phyloP scores from a whole-genome alignment of 2,113 vertebrate species.

The Polypterus bichir region DNA sequence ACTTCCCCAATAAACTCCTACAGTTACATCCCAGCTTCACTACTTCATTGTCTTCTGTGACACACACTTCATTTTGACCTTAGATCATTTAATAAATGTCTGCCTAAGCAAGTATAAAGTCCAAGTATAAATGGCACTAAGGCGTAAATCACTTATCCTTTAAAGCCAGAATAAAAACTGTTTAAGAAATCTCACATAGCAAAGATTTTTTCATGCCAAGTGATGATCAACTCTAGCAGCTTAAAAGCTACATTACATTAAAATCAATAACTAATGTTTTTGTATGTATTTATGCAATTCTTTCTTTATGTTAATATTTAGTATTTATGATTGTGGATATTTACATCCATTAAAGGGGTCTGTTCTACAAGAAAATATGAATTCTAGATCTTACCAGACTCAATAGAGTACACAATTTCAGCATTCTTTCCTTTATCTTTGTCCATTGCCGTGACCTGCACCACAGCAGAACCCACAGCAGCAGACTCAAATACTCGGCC shows the following conservation, averaged over 20 bases:
- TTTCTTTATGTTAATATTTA: background rate
- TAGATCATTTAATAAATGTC: no score
- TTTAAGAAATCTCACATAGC: background rate
- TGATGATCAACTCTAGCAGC: no score
- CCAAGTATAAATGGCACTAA: no score
- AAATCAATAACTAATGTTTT: no score
- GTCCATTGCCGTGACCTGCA: slow-evolving; percentile 84
- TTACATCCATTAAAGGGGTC: background rate
- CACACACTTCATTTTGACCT: slow-evolving; percentile 18
- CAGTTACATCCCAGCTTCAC: slow-evolving; percentile 19
- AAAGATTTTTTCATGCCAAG: no score
- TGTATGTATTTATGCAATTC: no score
- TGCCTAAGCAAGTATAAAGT: no score
- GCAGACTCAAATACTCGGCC: slow-evolving; percentile 81
- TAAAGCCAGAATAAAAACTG: slow-evolving; percentile 32
- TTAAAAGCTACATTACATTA: no score
- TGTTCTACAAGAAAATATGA: background rate
- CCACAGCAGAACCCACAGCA: slow-evolving; percentile 69
- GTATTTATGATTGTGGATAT: background rate
- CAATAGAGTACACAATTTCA: slow-evolving; percentile 78
- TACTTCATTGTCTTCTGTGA: background rate
- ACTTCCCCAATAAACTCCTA: slow-evolving; percentile 25
- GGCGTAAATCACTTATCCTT: slow-evolving; percentile 27
- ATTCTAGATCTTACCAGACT: slow-evolving; percentile 65
- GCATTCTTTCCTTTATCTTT: slow-evolving; percentile 87